These are phyloP conservation scores for Holothuria glaberrima DNA, from an alignment of 35 echinoderm and acorn worm species.

Conservation along the genomic window DNA sequence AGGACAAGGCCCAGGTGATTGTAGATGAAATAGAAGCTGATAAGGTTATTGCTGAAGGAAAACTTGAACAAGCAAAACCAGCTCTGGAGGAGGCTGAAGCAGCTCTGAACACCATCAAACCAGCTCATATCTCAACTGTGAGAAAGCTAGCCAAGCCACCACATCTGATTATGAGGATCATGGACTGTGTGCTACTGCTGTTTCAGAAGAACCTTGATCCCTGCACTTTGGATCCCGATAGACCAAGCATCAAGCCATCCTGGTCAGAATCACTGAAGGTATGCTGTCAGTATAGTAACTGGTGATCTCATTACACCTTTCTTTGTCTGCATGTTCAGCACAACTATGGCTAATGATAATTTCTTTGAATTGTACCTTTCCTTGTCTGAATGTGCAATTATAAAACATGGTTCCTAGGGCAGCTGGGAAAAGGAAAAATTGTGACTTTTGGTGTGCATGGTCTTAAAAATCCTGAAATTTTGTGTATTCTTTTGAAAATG, in stretches of 20 bases:
- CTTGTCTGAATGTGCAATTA: no score
- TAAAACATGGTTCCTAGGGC: no score
- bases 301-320: no score
- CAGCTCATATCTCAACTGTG: slow-evolving; percentile 96
- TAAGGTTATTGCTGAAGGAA: slow-evolving; percentile 78
- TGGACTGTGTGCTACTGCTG: slow-evolving; percentile 89
- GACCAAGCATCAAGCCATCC: slow-evolving; percentile 84
- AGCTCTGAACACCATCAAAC: slow-evolving; percentile 96
- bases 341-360: not conserved
- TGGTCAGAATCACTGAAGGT: slow-evolving; percentile 97
- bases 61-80: slow-evolving; percentile 93
- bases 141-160: slow-evolving; percentile 96
- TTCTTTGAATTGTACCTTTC: not conserved
- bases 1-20: slow-evolving; percentile 96
- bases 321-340: no score
- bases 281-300: not conserved
- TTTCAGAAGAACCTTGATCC: slow-evolving; percentile 84
- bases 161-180: slow-evolving; percentile 99
- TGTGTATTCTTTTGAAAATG: no score
- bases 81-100: slow-evolving; percentile 92
- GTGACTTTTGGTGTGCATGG: no score
- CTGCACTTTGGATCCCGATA: slow-evolving; percentile 73
- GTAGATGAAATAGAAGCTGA: slow-evolving; percentile 96
- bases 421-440: no score
- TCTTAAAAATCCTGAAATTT: no score